Evolutionary conservation across 2,113 vertebrate species (phyloP).

Genomic region (Steatornis caripensis): DNA sequence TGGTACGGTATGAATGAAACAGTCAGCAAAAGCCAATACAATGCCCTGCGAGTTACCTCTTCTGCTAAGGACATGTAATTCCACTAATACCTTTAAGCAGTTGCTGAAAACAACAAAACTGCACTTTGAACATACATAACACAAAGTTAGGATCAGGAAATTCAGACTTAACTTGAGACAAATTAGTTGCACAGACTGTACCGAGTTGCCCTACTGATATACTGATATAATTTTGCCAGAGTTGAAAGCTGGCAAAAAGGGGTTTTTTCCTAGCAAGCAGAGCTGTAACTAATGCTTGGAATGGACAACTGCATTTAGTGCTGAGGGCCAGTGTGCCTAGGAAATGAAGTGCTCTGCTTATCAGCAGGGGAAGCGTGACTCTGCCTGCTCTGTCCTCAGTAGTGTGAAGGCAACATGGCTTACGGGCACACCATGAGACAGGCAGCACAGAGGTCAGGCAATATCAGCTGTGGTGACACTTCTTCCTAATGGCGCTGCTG

Average conservation of each 20-base stretch:
- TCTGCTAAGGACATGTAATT: background rate
- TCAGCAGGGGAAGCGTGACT: rapidly evolving
- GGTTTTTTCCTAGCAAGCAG: background rate
- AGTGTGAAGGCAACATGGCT: background rate
- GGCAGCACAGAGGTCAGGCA: background rate
- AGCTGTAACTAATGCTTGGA: background rate
- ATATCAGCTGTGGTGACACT: background rate
- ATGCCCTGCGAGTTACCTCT: background rate
- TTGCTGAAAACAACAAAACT: background rate
- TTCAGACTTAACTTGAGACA: background rate
- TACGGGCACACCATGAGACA: rapidly evolving
- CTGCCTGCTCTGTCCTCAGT: background rate
- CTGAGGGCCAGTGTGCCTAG: background rate
- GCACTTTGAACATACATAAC: background rate
- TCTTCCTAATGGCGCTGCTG: background rate
- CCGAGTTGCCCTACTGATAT: background rate
- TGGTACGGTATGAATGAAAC: background rate
- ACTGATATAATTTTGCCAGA: background rate
- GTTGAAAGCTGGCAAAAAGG: background rate
- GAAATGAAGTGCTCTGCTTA: background rate
- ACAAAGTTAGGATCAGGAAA: background rate
- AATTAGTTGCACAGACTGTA: background rate
- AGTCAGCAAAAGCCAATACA: background rate
- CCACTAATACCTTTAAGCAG: background rate
- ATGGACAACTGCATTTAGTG: background rate